Percentiles rank a stretch among this genome's conserved stretches.
These are phyloP conservation scores for Montifringilla adamsi DNA, from an alignment of 2,113 vertebrate genomes.

Conservation along the genomic window DNA sequence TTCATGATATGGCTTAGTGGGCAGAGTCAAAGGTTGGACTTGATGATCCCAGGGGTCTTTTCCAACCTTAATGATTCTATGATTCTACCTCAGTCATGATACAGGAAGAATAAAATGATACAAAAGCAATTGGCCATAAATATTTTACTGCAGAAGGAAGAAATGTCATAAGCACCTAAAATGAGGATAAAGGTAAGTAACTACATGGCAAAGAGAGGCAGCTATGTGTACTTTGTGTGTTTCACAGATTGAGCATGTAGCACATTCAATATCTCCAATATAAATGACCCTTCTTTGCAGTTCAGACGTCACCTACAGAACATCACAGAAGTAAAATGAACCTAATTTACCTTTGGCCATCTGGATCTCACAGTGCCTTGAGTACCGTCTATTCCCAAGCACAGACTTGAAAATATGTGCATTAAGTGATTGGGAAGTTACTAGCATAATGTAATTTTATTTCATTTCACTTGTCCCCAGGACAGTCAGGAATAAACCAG, in stretches of 20 bases:
- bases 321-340: neutral
- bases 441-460: neutral
- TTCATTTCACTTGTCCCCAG: neutral
- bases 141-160: neutral
- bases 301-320: accelerated
- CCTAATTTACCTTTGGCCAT: neutral
- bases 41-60: neutral
- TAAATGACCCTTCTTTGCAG: neutral
- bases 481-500: neutral
- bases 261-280: neutral
- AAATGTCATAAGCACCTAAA: neutral
- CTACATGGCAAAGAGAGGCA: neutral
- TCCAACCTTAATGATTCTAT: neutral
- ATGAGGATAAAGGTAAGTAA: neutral
- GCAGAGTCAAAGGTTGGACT: neutral
- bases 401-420: neutral
- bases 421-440: neutral
- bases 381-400: neutral
- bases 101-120: neutral
- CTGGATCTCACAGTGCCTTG: neutral
- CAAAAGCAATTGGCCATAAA: neutral
- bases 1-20: neutral
- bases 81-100: neutral
- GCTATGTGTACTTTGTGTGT: neutral
- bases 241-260: neutral